Base-by-base conservation (phyloP, 2,888 invertebrate species). In the Metellina segmentata region DNA sequence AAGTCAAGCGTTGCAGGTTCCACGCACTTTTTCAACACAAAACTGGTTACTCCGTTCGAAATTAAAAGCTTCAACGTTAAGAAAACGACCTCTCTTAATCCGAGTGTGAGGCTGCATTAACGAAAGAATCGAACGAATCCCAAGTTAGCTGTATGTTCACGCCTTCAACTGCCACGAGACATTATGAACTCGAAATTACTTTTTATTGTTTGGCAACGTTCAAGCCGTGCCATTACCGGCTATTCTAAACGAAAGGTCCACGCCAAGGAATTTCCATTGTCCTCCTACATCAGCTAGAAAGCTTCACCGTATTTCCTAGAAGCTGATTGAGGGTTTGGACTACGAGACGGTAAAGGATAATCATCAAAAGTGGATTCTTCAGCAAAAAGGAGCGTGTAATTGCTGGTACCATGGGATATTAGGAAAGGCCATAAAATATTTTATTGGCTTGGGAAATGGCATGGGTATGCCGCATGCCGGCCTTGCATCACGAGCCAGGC, bases 261-360 rank as follows among this genome's bases (percentile, higher is more conserved):
- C 77, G 77, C 89, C 82, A 82, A 89, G 82, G 89, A 89, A 89
- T 89, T 89, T 86, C 69, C 69, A 88, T 89, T 89, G 89, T 89
- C 81, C 82, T 75, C 70, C 53, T 48, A 49, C 71, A 34, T 48
- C 53, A 74, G 74, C 52, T 34, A 34, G 34, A 81, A 52, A 49
- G 49, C 20, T 82, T 75, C 61, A 20, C 81, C 72, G 48, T 81
- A 81, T 81, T 53, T 48, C 5, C 19, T 16, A 13, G 13, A 78
- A 70, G 6, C 49, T 89, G 89, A 89, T 89, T 89, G 82, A 52
- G 16, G 82, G 82, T 51, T 89, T 20, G 75, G 70, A 20, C 34
- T 34, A 81, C 51, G 7, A 9, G 11, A 61, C 13, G 85, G 51
- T 77, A 69, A 69, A 20, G 34, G 79, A 78, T 77, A 70, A 78